phyloP scores from a whole-genome alignment of 2,888 invertebrate genomes.

The Arrhopalites spinosus region DNA sequence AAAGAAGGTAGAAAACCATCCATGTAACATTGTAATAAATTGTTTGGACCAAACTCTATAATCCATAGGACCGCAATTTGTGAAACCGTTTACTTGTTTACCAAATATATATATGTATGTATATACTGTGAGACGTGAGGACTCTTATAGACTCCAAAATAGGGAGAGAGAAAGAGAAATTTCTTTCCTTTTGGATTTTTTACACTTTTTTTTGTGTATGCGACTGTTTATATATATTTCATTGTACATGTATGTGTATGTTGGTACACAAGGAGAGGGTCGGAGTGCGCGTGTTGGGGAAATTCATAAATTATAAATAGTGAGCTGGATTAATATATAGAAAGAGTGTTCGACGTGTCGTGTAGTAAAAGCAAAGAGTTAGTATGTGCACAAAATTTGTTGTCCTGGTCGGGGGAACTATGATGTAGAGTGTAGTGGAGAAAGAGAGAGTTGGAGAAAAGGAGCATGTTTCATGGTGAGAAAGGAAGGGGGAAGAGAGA shows the following conservation, averaged over 20 bases:
- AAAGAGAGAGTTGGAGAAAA: slow-evolving; percentile 1
- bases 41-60: not conserved
- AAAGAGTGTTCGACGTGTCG: not conserved
- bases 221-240: not conserved
- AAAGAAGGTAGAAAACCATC: slow-evolving; percentile 2
- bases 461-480: too few species aligned
- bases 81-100: not conserved
- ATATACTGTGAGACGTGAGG: not conserved
- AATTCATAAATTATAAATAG: slow-evolving; percentile 9
- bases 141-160: too few species aligned
- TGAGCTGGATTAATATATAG: not conserved
- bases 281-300: not conserved
- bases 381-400: too few species aligned
- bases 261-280: not conserved
- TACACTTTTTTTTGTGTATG: not conserved
- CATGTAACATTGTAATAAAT: not conserved
- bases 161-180: too few species aligned
- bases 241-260: not conserved
- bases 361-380: too few species aligned
- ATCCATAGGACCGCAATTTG: too few species aligned
- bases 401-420: too few species aligned
- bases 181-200: too few species aligned
- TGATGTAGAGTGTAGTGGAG: too few species aligned
- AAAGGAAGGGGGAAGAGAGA: not conserved
- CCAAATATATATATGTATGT: not conserved